phyloP scores from a whole-genome alignment of 2,888 invertebrate species.

The Corbicula japonica region DNA sequence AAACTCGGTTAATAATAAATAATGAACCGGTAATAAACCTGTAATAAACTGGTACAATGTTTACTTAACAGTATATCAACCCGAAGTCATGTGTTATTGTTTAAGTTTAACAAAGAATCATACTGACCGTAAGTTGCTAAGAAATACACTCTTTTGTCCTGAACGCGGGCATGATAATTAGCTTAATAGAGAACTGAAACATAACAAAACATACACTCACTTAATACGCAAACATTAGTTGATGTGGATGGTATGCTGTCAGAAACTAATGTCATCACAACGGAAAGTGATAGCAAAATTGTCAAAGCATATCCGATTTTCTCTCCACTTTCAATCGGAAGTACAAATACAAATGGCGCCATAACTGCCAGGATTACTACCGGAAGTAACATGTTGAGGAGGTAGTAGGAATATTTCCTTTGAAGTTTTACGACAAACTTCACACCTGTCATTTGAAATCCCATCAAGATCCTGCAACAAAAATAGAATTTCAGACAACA shows the following conservation, averaged over 20 bases:
- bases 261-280: constrained; percentile 49
- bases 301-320: constrained; percentile 52
- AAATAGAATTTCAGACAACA: too few species aligned
- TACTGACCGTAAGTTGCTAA: too few species aligned
- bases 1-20: too few species aligned
- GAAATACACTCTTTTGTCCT: too few species aligned
- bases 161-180: too few species aligned
- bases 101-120: too few species aligned
- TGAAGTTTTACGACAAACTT: constrained; percentile 34
- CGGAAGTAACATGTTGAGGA: constrained; percentile 56
- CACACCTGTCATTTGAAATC: constrained; percentile 3
- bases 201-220: too few species aligned
- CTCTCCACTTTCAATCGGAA: constrained; percentile 62
- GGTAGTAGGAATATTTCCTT: constrained; percentile 52
- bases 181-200: too few species aligned
- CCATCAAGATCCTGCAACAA: constrained; percentile 21
- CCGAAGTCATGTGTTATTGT: too few species aligned
- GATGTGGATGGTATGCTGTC: constrained; percentile 57
- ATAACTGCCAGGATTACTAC: constrained; percentile 44
- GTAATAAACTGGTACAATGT: too few species aligned
- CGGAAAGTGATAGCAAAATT: constrained; percentile 56
- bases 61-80: too few species aligned
- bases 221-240: constrained; percentile 36
- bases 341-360: constrained; percentile 46
- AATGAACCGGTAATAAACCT: too few species aligned